Base-by-base conservation (phyloP, 2,797 vertebrate species). In the Selene dorsalis region DNA sequence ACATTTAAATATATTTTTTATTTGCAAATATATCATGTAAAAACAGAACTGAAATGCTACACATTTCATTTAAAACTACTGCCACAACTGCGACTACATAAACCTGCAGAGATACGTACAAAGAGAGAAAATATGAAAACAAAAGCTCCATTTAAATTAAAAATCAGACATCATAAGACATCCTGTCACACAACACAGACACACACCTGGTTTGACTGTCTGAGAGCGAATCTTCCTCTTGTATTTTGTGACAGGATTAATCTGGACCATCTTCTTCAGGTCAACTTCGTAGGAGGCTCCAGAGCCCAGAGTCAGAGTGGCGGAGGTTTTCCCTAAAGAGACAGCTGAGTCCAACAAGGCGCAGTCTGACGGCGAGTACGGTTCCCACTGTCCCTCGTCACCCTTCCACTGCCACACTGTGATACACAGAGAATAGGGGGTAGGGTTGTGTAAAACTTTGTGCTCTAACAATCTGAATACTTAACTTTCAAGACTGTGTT, bases 351-450 rank as follows among this genome's bases (percentile, higher is more conserved):
- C 92, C 84, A 96, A 84, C 69, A 90, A 22, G 32, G 84, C 60
- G 47, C 92, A 94, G 9, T 59, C 88, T 2, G 88, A 67, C 0
- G 92, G 70, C 0, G 92, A 61, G 69, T 95, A 96, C 0, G 87
- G 77, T 14, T 93, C 85, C 96, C 96, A 96, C 41, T 88, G 84
- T 2, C 85, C 93, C 0, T 94, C 82, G n/a, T 96, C 94, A 0
- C 89, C 93, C 70, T 91, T 73, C 95, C 96, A 96, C 90, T 95
- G 94, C 96, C 96, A 96, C 43, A 92, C 94, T 93, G 79, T 45
- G 32, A 35, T 35, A 9, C 32, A 12, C n/a, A 64, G 38, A 77
- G 0, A 55, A 0, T 6, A 66, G 3, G 4, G 13, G 16, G 1
- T 4, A 64, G 13, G 5, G 17, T 17, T 24, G 43, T 12, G 20